Evolutionary conservation across 2,888 invertebrate species (phyloP).

Genomic region (Epinotia demarniana): DNA sequence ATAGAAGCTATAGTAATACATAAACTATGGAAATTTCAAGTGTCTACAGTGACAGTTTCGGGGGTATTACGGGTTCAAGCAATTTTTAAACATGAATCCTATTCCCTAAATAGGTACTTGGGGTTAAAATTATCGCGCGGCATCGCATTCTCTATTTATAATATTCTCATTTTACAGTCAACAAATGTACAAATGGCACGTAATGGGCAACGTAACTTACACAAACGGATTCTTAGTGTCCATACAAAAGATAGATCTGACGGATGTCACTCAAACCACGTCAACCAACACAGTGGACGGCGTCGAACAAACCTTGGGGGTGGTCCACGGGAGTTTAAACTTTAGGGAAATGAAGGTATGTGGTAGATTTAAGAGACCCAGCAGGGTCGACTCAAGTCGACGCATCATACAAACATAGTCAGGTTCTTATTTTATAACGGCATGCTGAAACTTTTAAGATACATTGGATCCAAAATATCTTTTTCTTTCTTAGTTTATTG

Average conservation of each 20-base stretch:
- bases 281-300: conserved; percentile 46
- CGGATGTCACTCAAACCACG: conserved; percentile 43
- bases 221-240: conserved; percentile 68
- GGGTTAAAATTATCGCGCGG: too few species aligned
- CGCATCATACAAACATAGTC: too few species aligned
- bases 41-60: too few species aligned
- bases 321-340: conserved; percentile 53
- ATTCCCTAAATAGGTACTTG: too few species aligned
- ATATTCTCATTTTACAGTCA: conserved; percentile 52
- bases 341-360: conserved; percentile 52
- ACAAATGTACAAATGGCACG: conserved; percentile 59
- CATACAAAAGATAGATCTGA: conserved; percentile 61
- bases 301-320: conserved; percentile 45
- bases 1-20: too few species aligned
- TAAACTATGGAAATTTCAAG: too few species aligned
- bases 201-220: conserved; percentile 62
- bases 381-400: neutral
- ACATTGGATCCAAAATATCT: too few species aligned
- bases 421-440: too few species aligned
- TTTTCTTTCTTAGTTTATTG: too few species aligned
- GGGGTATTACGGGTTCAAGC: too few species aligned
- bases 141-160: neutral
- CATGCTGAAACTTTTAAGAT: too few species aligned
- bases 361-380: neutral
- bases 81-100: too few species aligned